Conservation (phyloP, 2,113 vertebrate genomes). For the Lynx canadensis region DNA sequence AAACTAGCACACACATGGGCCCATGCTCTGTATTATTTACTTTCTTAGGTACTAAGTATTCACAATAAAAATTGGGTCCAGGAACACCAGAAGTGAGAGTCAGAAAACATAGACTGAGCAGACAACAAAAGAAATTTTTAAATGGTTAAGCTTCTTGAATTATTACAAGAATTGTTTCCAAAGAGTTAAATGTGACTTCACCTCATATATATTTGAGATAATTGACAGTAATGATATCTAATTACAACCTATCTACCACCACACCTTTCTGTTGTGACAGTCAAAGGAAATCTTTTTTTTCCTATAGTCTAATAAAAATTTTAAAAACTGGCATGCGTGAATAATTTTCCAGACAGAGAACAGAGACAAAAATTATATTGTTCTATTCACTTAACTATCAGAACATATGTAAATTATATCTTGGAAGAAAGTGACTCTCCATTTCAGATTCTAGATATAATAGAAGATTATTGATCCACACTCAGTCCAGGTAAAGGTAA, state of each 20-base stretch:
- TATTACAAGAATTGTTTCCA: not conserved
- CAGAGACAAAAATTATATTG: not conserved
- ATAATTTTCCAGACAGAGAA: not conserved
- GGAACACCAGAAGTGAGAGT: not conserved
- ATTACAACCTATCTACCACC: not conserved
- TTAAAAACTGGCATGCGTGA: not conserved
- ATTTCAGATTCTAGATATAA: not conserved
- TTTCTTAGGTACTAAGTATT: not conserved
- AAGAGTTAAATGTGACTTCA: not conserved
- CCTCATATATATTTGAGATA: not conserved
- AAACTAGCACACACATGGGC: not conserved
- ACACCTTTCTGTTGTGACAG: not conserved
- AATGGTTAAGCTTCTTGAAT: not conserved
- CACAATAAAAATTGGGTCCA: not conserved
- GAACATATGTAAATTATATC: not conserved
- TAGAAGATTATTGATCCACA: not conserved
- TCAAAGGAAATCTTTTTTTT: not conserved
- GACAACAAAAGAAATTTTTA: not conserved
- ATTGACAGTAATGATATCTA: not conserved
- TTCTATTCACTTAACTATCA: not conserved
- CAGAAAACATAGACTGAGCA: not conserved
- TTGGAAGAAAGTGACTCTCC: not conserved
- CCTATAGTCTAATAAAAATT: not conserved
- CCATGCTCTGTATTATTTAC: not conserved
- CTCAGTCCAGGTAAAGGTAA: not conserved